These are phyloP conservation scores for Cettia cetti DNA, from an alignment of 2,113 vertebrate species.

Conservation along the genomic window DNA sequence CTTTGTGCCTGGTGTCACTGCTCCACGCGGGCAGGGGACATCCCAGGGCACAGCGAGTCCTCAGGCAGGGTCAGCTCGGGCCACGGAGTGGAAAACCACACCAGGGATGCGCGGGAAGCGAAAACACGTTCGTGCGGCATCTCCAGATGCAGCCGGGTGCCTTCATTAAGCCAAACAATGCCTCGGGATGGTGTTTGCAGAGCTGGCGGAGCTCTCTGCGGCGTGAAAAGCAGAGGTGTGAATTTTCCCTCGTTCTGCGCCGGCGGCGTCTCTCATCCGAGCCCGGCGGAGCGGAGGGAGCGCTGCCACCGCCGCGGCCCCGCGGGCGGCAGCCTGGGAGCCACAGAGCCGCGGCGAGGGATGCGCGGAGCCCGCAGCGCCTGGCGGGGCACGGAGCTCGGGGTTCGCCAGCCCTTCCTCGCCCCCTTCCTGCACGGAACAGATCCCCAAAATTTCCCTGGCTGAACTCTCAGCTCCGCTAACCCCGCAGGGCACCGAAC, in stretches of 20 bases:
- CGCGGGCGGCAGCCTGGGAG: neutral
- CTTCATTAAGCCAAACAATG: neutral
- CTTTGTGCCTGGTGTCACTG: rapidly evolving
- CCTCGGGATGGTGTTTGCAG: neutral
- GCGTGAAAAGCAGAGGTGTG: constrained; percentile 6
- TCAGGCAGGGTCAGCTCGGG: rapidly evolving
- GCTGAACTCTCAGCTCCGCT: no score
- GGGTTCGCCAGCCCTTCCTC: neutral
- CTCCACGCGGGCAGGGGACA: rapidly evolving
- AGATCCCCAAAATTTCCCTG: neutral
- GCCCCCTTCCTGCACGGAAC: rapidly evolving
- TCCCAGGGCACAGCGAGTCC: rapidly evolving
- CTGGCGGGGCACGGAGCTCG: neutral
- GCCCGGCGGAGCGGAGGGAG: neutral
- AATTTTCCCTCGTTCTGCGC: neutral
- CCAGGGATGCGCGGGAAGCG: rapidly evolving
- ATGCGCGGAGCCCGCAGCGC: neutral
- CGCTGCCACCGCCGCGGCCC: neutral
- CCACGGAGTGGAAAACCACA: rapidly evolving
- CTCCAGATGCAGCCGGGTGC: neutral
- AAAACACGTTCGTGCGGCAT: rapidly evolving
- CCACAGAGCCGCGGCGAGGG: no score
- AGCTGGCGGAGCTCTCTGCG: neutral
- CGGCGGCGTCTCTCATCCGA: neutral
- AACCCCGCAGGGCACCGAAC: no score